phyloP scores from a whole-genome alignment of 2,888 invertebrate species.

The Eudasyphora cyanicolor region DNA sequence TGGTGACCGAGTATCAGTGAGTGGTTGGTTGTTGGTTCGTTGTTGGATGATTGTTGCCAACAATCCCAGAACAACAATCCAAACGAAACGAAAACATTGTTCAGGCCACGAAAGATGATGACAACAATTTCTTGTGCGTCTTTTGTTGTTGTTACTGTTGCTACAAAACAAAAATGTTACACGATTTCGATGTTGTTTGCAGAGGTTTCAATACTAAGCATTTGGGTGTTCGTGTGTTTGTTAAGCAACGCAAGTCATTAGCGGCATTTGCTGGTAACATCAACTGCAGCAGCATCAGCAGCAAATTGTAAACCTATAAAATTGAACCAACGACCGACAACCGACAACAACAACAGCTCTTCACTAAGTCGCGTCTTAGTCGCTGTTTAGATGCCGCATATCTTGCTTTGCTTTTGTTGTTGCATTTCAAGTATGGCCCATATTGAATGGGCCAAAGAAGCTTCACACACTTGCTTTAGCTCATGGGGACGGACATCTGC shows the following conservation, averaged over 20 bases:
- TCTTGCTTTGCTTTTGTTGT: not conserved
- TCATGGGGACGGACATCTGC: not conserved
- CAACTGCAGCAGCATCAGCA: not conserved
- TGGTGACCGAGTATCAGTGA: slow-evolving; percentile 33
- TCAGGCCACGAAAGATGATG: slow-evolving; percentile 18
- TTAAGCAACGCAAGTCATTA: slow-evolving; percentile 37
- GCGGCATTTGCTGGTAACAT: slow-evolving; percentile 34
- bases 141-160: slow-evolving; percentile 12
- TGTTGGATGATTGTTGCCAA: slow-evolving; percentile 28
- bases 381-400: slow-evolving; percentile 16
- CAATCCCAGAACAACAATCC: not conserved
- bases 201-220: not conserved
- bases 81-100: slow-evolving; percentile 33
- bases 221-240: not conserved
- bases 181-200: slow-evolving; percentile 34
- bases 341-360: not conserved
- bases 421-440: slow-evolving; percentile 20
- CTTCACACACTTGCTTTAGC: slow-evolving; percentile 4
- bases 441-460: slow-evolving; percentile 32
- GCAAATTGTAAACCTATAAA: slow-evolving; percentile 27
- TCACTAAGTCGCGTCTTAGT: no score
- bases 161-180: slow-evolving; percentile 34
- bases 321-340: slow-evolving; percentile 16
- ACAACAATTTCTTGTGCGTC: slow-evolving; percentile 29
- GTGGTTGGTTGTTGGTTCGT: no score